phyloP scores from a whole-genome alignment of 2,113 vertebrate species.

The Grallaria varia region DNA sequence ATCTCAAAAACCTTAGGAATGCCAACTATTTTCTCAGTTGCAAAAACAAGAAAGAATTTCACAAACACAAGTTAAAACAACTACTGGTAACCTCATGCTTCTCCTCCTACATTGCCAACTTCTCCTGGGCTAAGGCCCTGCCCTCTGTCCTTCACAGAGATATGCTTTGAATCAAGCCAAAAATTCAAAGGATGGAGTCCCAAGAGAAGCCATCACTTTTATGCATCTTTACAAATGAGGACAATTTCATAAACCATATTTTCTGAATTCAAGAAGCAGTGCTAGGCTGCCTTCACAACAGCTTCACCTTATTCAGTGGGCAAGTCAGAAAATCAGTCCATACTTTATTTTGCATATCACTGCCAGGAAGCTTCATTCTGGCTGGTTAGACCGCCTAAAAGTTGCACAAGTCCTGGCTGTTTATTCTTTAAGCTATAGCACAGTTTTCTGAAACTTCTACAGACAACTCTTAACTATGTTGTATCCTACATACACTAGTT shows the following conservation, averaged over 20 bases:
- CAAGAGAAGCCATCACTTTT: not conserved
- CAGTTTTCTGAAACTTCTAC: not conserved
- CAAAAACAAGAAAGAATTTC: conserved; percentile 54
- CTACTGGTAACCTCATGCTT: not conserved
- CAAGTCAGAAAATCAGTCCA: not conserved
- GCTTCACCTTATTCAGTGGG: not conserved
- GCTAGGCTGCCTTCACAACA: not conserved
- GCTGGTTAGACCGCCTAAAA: not conserved
- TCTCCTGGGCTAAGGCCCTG: not conserved
- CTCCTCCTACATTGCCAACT: not conserved
- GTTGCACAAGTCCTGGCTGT: not conserved
- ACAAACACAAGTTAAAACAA: conserved; percentile 62
- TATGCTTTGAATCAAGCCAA: not conserved
- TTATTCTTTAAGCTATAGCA: not conserved
- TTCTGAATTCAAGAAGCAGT: not conserved
- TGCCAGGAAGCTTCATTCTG: not conserved
- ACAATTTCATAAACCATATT: not conserved
- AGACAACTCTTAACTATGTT: not conserved
- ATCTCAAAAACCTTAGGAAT: conserved; percentile 71
- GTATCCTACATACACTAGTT: not conserved
- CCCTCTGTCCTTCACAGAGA: not conserved
- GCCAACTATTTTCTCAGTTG: conserved; percentile 65
- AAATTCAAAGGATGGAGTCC: not conserved
- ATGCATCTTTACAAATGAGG: not conserved
- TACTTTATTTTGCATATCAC: not conserved